Evolutionary conservation across 2,113 vertebrate genomes (phyloP), one percentile per base, ranked within the genome.

Genomic region (Onychorhynchus coronatus): DNA sequence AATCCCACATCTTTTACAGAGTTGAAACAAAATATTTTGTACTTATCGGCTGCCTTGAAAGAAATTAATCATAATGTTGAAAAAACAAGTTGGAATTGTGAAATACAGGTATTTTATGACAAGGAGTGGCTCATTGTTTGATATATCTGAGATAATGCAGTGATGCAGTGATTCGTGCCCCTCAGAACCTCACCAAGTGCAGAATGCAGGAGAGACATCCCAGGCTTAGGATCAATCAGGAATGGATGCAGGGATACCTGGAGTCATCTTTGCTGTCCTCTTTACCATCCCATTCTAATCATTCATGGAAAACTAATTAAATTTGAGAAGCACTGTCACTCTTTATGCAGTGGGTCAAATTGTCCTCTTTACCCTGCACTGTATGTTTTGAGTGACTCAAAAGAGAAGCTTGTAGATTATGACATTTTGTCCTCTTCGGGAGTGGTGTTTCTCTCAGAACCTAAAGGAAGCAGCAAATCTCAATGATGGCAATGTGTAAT

Each of bases 101-200:
- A 74, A 76, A 89, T 8, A 21, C 2, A 16, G 27, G 33, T 66
- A 13, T 82, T 85, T 93, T 35, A 27, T 83, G 56, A 42, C 30
- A 79, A 62, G 20, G 74, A 77, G 17, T 56, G 31, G 30, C 52
- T 84, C 35, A 9, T 77, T 35, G n/a, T 88, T 88, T 80, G 46
- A 1, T 28, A 31, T 89, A 76, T 70, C 39, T 58, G 50, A 70
- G 23, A 17, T 42, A 50, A 86, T 2, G 4, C 25, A 28, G 71
- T 46, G 58, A 68, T 52, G 37, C 42, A 18, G 24, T 25, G 59
- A 28, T 70, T 67, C 0, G 0, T 87, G 70, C 21, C 52, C 0
- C 0, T 70, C 37, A 7, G 33, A 68, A 75, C 27, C 41, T 85
- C 8, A 3, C 46, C 37, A 33, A 62, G 46, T 9, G 12, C 46